Percentiles rank a stretch among this genome's conserved stretches.
Evolutionary conservation across 2,888 invertebrate species (phyloP).

Genomic region (Pandemis corylana): DNA sequence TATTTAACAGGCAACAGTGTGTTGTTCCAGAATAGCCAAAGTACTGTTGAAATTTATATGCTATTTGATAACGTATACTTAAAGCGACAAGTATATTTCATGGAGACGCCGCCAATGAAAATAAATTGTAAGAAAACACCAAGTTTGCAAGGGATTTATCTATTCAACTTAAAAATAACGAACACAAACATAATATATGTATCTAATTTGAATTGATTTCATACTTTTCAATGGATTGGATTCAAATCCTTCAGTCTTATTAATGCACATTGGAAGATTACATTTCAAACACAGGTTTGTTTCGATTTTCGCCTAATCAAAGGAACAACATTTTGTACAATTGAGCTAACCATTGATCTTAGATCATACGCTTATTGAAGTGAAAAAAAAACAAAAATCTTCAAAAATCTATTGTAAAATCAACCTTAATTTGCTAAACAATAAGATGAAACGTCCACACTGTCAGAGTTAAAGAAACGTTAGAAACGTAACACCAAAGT

Average conservation of each 20-base stretch:
- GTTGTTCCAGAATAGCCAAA: slow-evolving; percentile 12
- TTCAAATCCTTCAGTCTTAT: slow-evolving; percentile 64
- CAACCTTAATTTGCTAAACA: slow-evolving; percentile 17
- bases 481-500: slow-evolving; percentile 55
- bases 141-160: slow-evolving; percentile 22
- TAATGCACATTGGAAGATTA: slow-evolving; percentile 53
- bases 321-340: slow-evolving; percentile 61
- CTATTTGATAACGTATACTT: neutral
- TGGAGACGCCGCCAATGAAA: slow-evolving; percentile 26
- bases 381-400: slow-evolving; percentile 16
- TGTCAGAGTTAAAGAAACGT: slow-evolving; percentile 33
- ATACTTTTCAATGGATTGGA: slow-evolving; percentile 30
- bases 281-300: slow-evolving; percentile 37
- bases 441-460: slow-evolving; percentile 40
- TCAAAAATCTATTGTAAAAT: slow-evolving; percentile 34
- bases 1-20: neutral
- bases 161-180: slow-evolving; percentile 35
- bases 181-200: slow-evolving; percentile 30
- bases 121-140: slow-evolving; percentile 4
- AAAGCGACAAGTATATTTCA: slow-evolving; percentile 2
- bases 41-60: neutral
- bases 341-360: slow-evolving; percentile 56
- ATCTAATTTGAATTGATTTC: slow-evolving; percentile 31
- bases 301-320: slow-evolving; percentile 41
- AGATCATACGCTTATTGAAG: slow-evolving; percentile 38